Percentiles rank a stretch among this genome's conserved stretches.
Evolutionary conservation across 1,140 invertebrate genomes (phyloP).

Genomic region (Drosophila gunungcola): DNA sequence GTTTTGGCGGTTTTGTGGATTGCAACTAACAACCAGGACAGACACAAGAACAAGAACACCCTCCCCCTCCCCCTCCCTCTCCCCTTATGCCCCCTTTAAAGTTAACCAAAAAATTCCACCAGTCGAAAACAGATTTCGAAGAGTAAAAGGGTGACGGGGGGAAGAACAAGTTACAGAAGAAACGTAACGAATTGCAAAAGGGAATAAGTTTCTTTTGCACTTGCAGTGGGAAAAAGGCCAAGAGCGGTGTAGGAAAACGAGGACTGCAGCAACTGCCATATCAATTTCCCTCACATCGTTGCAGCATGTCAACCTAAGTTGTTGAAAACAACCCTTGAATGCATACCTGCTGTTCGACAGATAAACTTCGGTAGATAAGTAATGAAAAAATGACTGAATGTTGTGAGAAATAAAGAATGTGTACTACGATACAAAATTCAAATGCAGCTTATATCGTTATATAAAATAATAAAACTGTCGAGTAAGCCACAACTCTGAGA

Average conservation of each 20-base stretch:
- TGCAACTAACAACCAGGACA: slow-evolving; percentile 55
- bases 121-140: slow-evolving; percentile 71
- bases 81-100: not conserved
- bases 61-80: not conserved
- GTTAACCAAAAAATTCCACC: slow-evolving; percentile 53
- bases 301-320: not conserved
- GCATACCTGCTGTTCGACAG: not conserved
- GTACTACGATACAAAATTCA: too few species aligned
- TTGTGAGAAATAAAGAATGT: too few species aligned
- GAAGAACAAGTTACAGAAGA: slow-evolving; percentile 22
- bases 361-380: not conserved
- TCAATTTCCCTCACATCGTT: not conserved
- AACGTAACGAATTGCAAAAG: slow-evolving; percentile 8
- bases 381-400: too few species aligned
- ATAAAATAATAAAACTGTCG: too few species aligned
- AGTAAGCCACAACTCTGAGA: too few species aligned
- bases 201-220: slow-evolving; percentile 24
- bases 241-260: slow-evolving; percentile 2
- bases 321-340: too few species aligned
- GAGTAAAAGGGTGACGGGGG: not conserved
- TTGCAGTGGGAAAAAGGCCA: slow-evolving; percentile 10
- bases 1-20: slow-evolving; percentile 67
- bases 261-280: slow-evolving; percentile 9
- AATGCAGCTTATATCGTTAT: too few species aligned
- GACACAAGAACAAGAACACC: slow-evolving; percentile 30